Evolutionary conservation across 2,797 vertebrate genomes (phyloP), one percentile per base, ranked within the genome.

Genomic region (Cossypha heuglini): DNA sequence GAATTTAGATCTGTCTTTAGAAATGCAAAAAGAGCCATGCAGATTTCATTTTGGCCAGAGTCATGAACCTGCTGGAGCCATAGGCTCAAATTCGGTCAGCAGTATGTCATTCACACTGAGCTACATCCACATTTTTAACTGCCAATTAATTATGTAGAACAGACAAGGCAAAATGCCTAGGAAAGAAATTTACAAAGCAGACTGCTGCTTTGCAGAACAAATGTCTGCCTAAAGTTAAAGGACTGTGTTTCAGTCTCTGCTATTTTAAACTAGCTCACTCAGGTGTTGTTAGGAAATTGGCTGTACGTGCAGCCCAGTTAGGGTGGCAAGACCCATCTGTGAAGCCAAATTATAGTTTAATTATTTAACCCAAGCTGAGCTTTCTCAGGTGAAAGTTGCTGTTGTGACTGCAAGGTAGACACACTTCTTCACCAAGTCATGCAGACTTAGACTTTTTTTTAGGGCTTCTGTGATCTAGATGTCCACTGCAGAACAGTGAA

Each of bases 1-100:
- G 0, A 49, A 80, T 72, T 61, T 62, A 84, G 18, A 20, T 83
- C 64, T 80, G 21, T 37, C 54, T 77, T 77, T 64, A 63, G 42
- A 83, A 94, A 74, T 6, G 3, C 69, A 77, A 80, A 84, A 57
- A 25, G 55, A 84, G 42, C 42, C 64, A 26, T 43, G 54, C 52
- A 85, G 43, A 55, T 94, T 90, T 95, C 55, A 55, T 57, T 46
- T 66, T 86, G 66, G 55, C 62, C 25, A 37, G 54, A 78, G 29
- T 62, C 13, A 61, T 69, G 87, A 79, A 85, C 38, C 74, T 76
- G 49, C 66, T 74, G 40, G 64, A 77, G 64, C 81, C 40, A 20
- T 10, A 51, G 52, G 54, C 82, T 90, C 54, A 43, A 88, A 89
- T 92, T 88, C 71, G 69, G 86, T 94, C 90, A 96, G 64, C 63